Evolutionary conservation across 2,888 invertebrate genomes (phyloP).

Genomic region (Crioceris asparagi): DNA sequence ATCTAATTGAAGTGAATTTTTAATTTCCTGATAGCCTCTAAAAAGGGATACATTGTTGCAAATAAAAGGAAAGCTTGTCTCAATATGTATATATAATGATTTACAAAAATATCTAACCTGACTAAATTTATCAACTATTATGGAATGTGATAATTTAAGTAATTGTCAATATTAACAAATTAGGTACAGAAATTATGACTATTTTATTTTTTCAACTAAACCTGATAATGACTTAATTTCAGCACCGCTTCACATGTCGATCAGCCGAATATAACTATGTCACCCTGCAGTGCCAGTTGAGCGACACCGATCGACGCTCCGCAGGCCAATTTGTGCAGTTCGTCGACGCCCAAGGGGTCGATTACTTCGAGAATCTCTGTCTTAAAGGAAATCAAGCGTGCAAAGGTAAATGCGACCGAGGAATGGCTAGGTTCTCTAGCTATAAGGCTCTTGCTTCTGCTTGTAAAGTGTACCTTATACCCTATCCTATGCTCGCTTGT

Average conservation of each 20-base stretch:
- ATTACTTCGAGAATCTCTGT: constrained; percentile 86
- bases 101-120: background rate
- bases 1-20: no score
- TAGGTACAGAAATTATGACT: background rate
- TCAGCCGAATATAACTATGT: constrained; percentile 91
- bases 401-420: constrained; percentile 55
- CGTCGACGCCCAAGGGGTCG: constrained; percentile 73
- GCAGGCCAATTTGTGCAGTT: constrained; percentile 83
- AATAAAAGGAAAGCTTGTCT: no score
- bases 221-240: constrained; percentile 24
- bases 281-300: constrained; percentile 81
- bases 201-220: background rate
- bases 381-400: constrained; percentile 76
- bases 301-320: constrained; percentile 80
- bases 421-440: no score
- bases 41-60: no score
- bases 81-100: no score
- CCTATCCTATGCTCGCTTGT: no score
- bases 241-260: constrained; percentile 84
- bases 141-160: background rate
- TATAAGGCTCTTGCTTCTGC: no score
- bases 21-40: no score
- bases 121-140: background rate
- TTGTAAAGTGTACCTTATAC: no score
- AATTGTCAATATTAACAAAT: background rate